Conservation (phyloP, 2,888 invertebrate genomes). For the Scrobipalpa costella region DNA sequence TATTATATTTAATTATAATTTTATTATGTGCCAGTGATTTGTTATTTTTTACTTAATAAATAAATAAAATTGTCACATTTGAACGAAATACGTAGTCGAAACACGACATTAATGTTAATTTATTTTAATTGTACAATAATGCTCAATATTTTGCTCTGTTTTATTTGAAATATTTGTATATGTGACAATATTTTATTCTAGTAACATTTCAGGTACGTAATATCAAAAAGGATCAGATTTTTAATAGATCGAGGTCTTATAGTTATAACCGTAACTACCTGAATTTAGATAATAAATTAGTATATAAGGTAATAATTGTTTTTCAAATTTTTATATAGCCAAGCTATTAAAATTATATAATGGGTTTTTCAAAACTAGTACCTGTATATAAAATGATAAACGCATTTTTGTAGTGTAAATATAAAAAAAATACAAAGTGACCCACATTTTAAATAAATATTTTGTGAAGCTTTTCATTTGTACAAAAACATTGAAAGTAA, state of each 20-base stretch:
- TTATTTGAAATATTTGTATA: background rate
- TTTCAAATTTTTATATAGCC: background rate
- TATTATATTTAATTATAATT: conserved; percentile 10
- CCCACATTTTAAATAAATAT: background rate
- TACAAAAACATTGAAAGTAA: background rate
- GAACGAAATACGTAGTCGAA: background rate
- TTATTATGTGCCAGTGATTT: conserved; percentile 12
- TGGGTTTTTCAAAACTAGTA: conserved; percentile 6
- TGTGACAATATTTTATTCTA: conserved; percentile 4
- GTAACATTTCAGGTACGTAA: conserved; percentile 5
- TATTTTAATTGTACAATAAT: background rate
- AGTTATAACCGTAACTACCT: conserved; percentile 15
- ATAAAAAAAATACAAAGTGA: background rate
- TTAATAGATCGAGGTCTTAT: conserved; percentile 7
- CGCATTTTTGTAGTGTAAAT: no score
- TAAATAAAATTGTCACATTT: conserved; percentile 1
- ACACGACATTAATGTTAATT: background rate
- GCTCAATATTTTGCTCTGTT: background rate
- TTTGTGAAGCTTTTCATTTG: no score
- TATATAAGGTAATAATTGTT: background rate
- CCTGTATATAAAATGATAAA: background rate
- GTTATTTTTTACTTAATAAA: background rate
- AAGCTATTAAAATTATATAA: background rate
- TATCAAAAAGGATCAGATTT: background rate
- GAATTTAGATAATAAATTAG: conserved; percentile 10